A percentile compares a stretch with the other conserved stretches of the same genome.
phyloP scores from a whole-genome alignment of 2,888 invertebrate species.

The Linyphia triangularis region DNA sequence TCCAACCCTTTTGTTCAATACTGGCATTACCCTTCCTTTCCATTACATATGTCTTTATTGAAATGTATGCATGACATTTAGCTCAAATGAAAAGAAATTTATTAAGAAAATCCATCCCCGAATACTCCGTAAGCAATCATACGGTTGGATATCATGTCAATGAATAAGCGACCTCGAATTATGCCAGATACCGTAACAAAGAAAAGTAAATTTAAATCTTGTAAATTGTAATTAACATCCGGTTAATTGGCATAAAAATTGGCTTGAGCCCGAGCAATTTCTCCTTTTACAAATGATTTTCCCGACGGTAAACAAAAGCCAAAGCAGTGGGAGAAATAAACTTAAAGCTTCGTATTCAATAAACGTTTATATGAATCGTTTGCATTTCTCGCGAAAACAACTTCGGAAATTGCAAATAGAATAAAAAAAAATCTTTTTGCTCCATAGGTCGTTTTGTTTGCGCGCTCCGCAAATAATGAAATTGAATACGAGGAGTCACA shows the following conservation, averaged over 20 bases:
- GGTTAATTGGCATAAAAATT: conserved; percentile 74
- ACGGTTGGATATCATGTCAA: conserved; percentile 3
- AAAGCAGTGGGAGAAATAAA: conserved; percentile 14
- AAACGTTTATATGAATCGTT: conserved; percentile 29
- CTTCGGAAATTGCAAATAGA: background rate
- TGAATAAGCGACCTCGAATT: conserved; percentile 37
- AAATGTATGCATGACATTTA: conserved; percentile 16
- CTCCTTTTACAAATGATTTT: conserved; percentile 57
- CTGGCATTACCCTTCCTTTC: background rate
- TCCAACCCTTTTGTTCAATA: background rate
- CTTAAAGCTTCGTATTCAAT: conserved; percentile 32
- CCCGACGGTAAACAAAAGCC: conserved; percentile 65
- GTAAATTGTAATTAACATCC: conserved; percentile 69
- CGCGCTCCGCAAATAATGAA: conserved; percentile 43
- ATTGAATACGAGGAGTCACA: conserved; percentile 25
- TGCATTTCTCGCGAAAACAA: conserved; percentile 43
- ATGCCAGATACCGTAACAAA: conserved; percentile 24
- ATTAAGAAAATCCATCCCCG: conserved; percentile 6
- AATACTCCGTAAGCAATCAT: background rate
- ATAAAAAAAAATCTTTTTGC: conserved; percentile 33
- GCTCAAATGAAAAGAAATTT: conserved; percentile 31
- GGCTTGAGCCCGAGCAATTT: conserved; percentile 16
- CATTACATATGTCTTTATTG: background rate
- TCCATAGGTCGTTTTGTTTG: conserved; percentile 38
- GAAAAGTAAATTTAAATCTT: conserved; percentile 55